phyloP scores from a whole-genome alignment of 2,888 invertebrate genomes.

The Sinopyrophorus schimmeli region DNA sequence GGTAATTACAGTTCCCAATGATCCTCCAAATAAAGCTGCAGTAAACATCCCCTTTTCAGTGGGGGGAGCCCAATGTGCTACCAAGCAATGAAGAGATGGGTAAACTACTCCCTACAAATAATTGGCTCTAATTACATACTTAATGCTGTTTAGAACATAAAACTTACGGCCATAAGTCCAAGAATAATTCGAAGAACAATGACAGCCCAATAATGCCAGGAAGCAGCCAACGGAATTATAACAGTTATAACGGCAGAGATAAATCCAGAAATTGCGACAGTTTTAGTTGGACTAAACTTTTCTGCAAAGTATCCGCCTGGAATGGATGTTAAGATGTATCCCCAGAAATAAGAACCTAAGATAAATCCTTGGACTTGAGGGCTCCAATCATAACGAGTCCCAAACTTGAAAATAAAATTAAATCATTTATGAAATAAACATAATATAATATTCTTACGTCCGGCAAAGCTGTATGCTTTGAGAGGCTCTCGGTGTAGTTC shows the following conservation, averaged over 20 bases:
- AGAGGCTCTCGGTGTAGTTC: conserved; percentile 28
- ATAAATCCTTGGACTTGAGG: conserved; percentile 65
- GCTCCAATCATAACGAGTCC: conserved; percentile 62
- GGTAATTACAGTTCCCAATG: conserved; percentile 57
- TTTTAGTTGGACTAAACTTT: conserved; percentile 63
- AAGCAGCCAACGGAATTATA: conserved; percentile 64
- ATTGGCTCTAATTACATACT: neutral
- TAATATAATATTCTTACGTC: too few relatives aligned
- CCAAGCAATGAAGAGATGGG: conserved; percentile 49
- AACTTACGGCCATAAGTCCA: conserved; percentile 66
- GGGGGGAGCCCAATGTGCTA: conserved; percentile 57
- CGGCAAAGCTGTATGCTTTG: conserved; percentile 31
- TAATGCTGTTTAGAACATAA: neutral
- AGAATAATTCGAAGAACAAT: conserved; percentile 63
- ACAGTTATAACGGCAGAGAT: conserved; percentile 62
- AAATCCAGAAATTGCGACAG: conserved; percentile 60
- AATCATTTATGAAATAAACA: neutral
- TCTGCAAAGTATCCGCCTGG: conserved; percentile 70
- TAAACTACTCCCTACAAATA: conserved; percentile 50
- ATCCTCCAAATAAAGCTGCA: conserved; percentile 57
- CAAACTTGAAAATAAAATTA: conserved; percentile 54
- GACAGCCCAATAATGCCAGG: conserved; percentile 60
- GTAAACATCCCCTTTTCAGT: conserved; percentile 57
- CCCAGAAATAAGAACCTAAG: conserved; percentile 71
- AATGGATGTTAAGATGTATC: conserved; percentile 67